phyloP scores from a whole-genome alignment of 2,888 invertebrate species.

The Tuberolachnus salignus region DNA sequence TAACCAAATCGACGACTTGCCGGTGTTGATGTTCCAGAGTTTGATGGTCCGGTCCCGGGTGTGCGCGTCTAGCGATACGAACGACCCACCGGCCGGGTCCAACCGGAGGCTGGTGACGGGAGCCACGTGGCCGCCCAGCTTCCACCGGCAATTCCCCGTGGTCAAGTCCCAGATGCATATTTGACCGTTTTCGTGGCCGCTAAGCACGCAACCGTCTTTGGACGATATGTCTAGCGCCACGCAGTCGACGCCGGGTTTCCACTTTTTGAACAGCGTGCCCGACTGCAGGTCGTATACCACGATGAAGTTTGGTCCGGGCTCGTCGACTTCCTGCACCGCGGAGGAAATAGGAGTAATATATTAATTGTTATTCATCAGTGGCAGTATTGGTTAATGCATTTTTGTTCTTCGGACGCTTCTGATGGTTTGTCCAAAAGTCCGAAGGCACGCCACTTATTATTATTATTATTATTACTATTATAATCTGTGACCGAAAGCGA shows the following conservation, averaged over 20 bases:
- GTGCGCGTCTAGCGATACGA: conserved; percentile 76
- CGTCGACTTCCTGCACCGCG: conserved; percentile 68
- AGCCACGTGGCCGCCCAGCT: conserved; percentile 78
- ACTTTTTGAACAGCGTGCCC: conserved; percentile 88
- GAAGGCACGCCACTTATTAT: not conserved
- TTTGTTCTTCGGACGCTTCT: not conserved
- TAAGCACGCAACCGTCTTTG: conserved; percentile 80
- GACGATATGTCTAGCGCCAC: conserved; percentile 86
- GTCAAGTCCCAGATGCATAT: conserved; percentile 86
- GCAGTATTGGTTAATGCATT: no score
- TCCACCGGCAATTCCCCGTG: conserved; percentile 77
- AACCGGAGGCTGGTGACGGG: conserved; percentile 77
- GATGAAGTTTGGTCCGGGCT: conserved; percentile 84
- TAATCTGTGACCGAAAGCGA: not conserved
- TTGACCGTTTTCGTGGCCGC: conserved; percentile 80
- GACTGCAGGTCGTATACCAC: conserved; percentile 89
- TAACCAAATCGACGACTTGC: conserved; percentile 65
- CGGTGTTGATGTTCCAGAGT: conserved; percentile 81
- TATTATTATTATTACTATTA: no score
- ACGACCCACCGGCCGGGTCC: conserved; percentile 74
- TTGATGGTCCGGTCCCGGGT: conserved; percentile 77
- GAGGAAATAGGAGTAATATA: not conserved
- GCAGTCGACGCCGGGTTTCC: conserved; percentile 85
- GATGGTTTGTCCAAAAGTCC: not conserved
- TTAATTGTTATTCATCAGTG: not conserved